These are phyloP conservation scores for Gonioctena quinquepunctata DNA, from an alignment of 1,140 invertebrate genomes.

Conservation along the genomic window DNA sequence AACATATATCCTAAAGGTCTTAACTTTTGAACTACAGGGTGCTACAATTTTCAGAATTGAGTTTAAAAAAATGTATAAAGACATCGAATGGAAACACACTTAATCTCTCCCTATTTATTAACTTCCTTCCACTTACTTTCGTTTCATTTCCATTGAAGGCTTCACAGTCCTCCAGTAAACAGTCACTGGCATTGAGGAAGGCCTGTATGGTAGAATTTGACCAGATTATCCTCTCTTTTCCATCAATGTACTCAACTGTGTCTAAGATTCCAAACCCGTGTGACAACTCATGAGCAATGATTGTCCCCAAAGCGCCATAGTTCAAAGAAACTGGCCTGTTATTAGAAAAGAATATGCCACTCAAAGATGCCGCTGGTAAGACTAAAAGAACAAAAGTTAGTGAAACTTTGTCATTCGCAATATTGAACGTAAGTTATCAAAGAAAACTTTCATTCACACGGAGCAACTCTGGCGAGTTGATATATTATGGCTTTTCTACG, in stretches of 20 bases:
- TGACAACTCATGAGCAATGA: slow-evolving; percentile 23
- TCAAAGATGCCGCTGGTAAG: slow-evolving; percentile 26
- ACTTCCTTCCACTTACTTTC: too few species aligned
- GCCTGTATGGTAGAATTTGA: not conserved
- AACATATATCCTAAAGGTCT: too few species aligned
- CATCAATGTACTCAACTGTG: slow-evolving; percentile 83
- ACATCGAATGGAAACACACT: too few species aligned
- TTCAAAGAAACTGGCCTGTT: slow-evolving; percentile 22
- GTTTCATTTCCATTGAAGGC: not conserved
- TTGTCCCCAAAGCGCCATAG: slow-evolving; percentile 25
- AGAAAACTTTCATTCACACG: too few species aligned
- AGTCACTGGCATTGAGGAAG: slow-evolving; percentile 14
- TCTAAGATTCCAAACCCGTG: slow-evolving; percentile 65
- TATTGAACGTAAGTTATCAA: too few species aligned
- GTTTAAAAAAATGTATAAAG: too few species aligned
- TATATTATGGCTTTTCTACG: too few species aligned
- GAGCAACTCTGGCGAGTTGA: too few species aligned
- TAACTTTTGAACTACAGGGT: too few species aligned
- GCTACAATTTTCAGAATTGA: too few species aligned
- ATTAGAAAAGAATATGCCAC: slow-evolving; percentile 17
- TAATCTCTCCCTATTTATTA: too few species aligned
- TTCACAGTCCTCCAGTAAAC: slow-evolving; percentile 7
- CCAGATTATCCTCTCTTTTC: slow-evolving; percentile 87
- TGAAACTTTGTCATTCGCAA: too few species aligned
- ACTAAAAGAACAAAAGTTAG: slow-evolving; percentile 10